Base-by-base conservation (phyloP, 2,888 invertebrate species). In the Masnerella sp. region DNA sequence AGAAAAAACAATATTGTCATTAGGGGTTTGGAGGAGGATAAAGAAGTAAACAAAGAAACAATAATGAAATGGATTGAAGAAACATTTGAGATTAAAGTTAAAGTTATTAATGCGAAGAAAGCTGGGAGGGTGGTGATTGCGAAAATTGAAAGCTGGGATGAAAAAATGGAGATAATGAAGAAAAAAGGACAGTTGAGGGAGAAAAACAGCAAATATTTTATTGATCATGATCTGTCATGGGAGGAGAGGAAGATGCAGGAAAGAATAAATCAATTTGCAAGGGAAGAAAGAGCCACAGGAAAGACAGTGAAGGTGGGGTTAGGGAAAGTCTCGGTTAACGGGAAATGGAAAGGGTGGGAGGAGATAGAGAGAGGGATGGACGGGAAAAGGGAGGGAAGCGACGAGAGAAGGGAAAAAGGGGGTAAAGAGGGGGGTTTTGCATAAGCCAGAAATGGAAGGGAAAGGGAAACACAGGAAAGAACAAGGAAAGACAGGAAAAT, bases 111-210 rank as follows among this genome's bases (percentile, higher is more conserved):
- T 3, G 9, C 47, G 9, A 22, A 40, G 5, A 12, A 15, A 5
- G 28, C 20, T 15, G 59, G 47, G 12, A 8, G 15, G 0, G 47
- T 59, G 5, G 1, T 47, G 8, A 34, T 59, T 12, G 43, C n/a
- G 15, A 34, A 22, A 25, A 5, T 59, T 18, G 12, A 25, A 1
- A 45, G 11, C 3, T 11, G 11, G 4, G 32, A 40, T 2, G 42
- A 22, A n/a, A 62, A 62, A 62, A 5, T 17, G 11, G 42, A 49
- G n/a, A 4, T 62, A 1, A 62, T 62, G 40, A 36, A 12, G 5
- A 36, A 32, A 5, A 62, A 51, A 38, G 5, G 0, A 2, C 1
- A 9, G 11, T 42, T 62, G 9, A 51, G 17, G 12, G 62, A 51
- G 0, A 17, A 5, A n/a, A n/a, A n/a, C n/a, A n/a, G n/a, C 1